Base-by-base conservation (phyloP, 2,797 vertebrate genomes). In the Erithacus rubecula region DNA sequence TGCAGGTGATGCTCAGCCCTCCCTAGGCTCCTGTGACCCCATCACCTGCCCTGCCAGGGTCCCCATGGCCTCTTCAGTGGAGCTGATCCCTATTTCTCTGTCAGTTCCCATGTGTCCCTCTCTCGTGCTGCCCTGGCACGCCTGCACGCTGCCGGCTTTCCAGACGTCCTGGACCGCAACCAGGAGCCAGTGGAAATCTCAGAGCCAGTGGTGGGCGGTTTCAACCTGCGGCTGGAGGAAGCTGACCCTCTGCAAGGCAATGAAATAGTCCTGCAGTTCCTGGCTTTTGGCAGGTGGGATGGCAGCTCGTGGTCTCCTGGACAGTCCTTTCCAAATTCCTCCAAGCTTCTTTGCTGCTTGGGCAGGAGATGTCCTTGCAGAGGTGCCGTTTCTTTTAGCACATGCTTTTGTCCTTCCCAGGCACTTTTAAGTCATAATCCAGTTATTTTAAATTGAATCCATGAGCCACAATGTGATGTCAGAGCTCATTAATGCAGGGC, bases 181-280 rank as follows among this genome's bases (percentile, higher is more conserved):
- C 95, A 97, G 88, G 98, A 98, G 93, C 98, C 97, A 0, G 99
- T 98, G 0, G 98, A 98, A 49, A 96, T 98, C 27, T 95, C 98
- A 2, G 98, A 98, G 89, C 98, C 98, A 0, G 39, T 70, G 3
- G 98, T 98, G 0, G 72, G 98, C 36, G 96, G 77, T 53, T 98
- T 99, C 96, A 98, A 96, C 96, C 98, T 96, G 4, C 97, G 94
- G 64, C 97, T 97, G 91, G 99, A 99, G 89, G 98, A 99, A n/a
- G 93, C 96, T 0, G 99, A 99, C 90, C 90, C 87, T 86, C 98
- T 99, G 12, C 98, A 98, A 68, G 97, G 98, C 96, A 99, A 99
- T 8, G 98, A 99, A 81, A 97, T 99, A 26, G 96, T 99, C 86
- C 97, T 99, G 77, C 99, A 99, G 96, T 99, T 99, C 77, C 98